Evolutionary conservation across 2,113 vertebrate species (phyloP), one percentile per base, ranked within the genome.

Genomic region (Chloroceryle aenea): DNA sequence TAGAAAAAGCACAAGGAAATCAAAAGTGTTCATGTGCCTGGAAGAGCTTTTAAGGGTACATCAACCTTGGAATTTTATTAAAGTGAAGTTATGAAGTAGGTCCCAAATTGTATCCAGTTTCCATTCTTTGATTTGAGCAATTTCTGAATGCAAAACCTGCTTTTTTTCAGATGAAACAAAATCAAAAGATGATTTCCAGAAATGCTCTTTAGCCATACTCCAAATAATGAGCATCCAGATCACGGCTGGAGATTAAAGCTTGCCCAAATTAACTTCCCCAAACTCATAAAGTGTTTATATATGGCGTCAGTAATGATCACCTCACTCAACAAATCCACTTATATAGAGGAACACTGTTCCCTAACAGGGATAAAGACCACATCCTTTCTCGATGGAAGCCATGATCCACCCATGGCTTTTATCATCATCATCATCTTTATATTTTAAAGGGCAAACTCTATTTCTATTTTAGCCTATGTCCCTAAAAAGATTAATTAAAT

Each of bases 11-110:
- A 17, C 21, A 75, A 45, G 4, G 14, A 26, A 26, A 20, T 83
- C 34, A 64, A 9, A 23, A 36, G 14, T 3, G 7, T 45, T 72
- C 3, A 1, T 1, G 2, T 25, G 9, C 32, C 43, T 72, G 2
- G 14, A 38, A 34, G 19, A 68, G 5, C 3, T 75, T 85, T 78
- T 14, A 62, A 78, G 14, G 5, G 1, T 59, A 50, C 2, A 20
- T 32, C 5, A 48, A 4, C 26, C 38, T 72, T 38, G 50, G 19
- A 71, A 7, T 50, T 68, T 72, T 56, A 76, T 36, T 34, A 10
- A 78, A 93, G 9, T 36, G 27, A 5, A 38, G 4, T 43, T 85
- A 56, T 75, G 22, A 87, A 90, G 47, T 16, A 67, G 6, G 19
- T 27, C 40, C 6, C 38, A 85, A 69, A 47, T 15, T 38, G 8